Evolutionary conservation across 2,113 vertebrate genomes (phyloP).

Genomic region (Menura novaehollandiae): DNA sequence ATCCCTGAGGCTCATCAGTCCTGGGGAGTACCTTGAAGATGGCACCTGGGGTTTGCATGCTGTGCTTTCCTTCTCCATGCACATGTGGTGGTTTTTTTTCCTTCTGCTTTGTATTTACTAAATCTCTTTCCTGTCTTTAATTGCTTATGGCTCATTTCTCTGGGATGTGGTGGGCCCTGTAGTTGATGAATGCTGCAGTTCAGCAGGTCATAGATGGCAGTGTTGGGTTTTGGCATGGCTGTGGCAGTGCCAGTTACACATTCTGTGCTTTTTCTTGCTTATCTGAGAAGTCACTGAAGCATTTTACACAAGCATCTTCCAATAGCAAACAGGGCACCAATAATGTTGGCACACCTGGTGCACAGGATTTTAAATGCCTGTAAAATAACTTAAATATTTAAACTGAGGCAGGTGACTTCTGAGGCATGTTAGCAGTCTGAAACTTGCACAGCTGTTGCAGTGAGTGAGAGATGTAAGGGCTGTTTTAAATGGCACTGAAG

Average conservation of each 20-base stretch:
- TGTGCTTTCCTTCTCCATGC: conserved; percentile 8
- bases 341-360: background rate
- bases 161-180: background rate
- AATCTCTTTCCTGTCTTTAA: background rate
- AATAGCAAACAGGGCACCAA: background rate
- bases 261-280: background rate
- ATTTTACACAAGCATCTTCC: background rate
- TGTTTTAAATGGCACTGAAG: background rate
- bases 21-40: background rate
- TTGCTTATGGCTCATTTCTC: background rate
- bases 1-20: background rate
- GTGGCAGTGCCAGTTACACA: background rate
- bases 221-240: background rate
- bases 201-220: background rate
- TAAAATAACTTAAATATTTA: background rate
- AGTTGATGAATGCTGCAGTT: background rate
- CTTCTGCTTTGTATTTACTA: conserved; percentile 1
- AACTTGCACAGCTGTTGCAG: background rate
- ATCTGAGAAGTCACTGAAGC: background rate
- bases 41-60: conserved; percentile 32
- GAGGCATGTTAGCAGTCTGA: background rate
- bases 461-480: background rate
- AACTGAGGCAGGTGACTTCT: background rate
- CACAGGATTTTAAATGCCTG: background rate
- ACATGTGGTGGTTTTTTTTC: background rate